Base-by-base conservation (phyloP, 2,113 vertebrate species). In the Calidris pygmaea region DNA sequence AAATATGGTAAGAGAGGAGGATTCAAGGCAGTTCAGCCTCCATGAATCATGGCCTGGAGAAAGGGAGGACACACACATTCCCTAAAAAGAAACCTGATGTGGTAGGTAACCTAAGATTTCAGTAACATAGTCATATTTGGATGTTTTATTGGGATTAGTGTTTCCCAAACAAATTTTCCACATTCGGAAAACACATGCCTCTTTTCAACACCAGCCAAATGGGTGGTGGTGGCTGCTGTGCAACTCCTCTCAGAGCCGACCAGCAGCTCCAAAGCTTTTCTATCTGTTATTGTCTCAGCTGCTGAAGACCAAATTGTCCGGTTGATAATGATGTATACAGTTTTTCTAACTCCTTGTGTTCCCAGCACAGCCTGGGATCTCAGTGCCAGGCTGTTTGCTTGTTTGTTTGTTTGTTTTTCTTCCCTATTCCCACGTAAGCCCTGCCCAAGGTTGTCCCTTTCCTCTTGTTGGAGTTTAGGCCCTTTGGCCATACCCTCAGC, bases 11-110 rank as follows among this genome's bases (percentile, higher is more conserved):
- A 84, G 77, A 75, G 60, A 56, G 34, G 21, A 82, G 43, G 62
- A 87, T 86, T 59, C 29, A 50, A 68, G 60, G 72, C 80, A 94
- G 47, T 68, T 86, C 83, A 93, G 45, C 39, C 43, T 77, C 66
- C 56, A 17, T 68, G 80, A 92, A 83, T 84, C 62, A 58, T 0
- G 1, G 45, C 63, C 78, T 0, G 0, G 53, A 81, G 50, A 68
- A 85, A 63, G 20, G n/a, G 84, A 93, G 73, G 37, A 50, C 37
- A 43, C n/a, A 48, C 27, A 9, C 17, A 10, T 58, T 53, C 45
- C 74, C 70, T 73, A 12, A 76, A 75, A 85, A 16, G 37, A 59
- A 92, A 81, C n/a, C 30, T 63, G 32, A 39, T 52, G 55, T 16
- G 17, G 58, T n/a, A 85, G 85, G 63, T 71, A 71, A 76, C 16